Evolutionary conservation across 2,113 vertebrate species (phyloP).

Genomic region (Cynopterus brachyotis): DNA sequence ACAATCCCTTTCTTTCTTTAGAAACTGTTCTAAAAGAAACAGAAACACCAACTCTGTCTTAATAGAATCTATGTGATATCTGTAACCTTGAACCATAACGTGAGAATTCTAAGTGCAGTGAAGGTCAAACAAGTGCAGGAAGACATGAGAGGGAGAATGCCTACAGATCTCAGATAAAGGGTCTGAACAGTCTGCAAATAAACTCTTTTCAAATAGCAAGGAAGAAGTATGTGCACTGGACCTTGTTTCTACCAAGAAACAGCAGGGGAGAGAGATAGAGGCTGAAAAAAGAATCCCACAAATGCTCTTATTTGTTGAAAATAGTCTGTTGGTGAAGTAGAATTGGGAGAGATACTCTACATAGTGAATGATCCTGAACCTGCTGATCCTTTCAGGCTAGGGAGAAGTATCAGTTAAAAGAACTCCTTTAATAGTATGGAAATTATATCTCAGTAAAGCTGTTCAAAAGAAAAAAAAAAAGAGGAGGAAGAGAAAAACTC

Average conservation of each 20-base stretch:
- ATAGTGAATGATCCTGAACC: neutral
- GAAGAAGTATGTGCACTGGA: neutral
- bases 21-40: neutral
- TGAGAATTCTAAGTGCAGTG: neutral
- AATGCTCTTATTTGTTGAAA: neutral
- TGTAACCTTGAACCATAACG: neutral
- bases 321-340: neutral
- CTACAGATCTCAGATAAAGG: neutral
- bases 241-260: neutral
- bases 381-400: neutral
- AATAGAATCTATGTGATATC: neutral
- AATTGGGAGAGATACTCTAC: neutral
- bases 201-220: neutral
- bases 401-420: slow-evolving; percentile 14
- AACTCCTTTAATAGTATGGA: neutral
- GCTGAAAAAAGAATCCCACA: neutral
- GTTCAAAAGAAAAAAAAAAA: neutral
- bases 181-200: neutral
- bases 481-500: neutral
- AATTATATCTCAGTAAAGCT: slow-evolving; percentile 43
- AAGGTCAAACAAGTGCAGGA: neutral
- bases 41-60: neutral
- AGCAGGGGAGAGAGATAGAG: neutral
- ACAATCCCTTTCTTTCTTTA: neutral
- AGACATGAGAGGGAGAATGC: neutral